Percentiles rank a stretch among this genome's conserved stretches.
Evolutionary conservation across 2,113 vertebrate genomes (phyloP).

Genomic region (Procapra przewalskii): DNA sequence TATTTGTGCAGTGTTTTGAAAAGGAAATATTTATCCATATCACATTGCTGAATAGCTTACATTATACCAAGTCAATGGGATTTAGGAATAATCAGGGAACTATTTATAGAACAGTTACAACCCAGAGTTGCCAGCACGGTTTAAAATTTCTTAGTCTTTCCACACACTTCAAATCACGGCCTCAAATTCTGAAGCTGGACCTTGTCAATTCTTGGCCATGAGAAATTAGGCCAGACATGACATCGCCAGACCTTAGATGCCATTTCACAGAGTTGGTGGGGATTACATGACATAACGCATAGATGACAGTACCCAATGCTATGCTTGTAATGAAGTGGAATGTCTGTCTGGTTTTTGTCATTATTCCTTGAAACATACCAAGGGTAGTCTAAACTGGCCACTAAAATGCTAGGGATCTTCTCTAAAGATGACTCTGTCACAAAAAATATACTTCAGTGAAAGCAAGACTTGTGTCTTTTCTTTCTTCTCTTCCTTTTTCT

Average conservation of each 20-base stretch:
- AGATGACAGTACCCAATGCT: not conserved
- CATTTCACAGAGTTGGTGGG: not conserved
- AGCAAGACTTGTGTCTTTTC: not conserved
- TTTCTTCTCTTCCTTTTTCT: not conserved
- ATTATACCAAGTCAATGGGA: conserved; percentile 45
- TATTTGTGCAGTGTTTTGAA: conserved; percentile 69
- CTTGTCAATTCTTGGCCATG: not conserved
- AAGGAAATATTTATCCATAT: conserved; percentile 72
- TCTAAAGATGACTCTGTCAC: not conserved
- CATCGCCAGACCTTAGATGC: not conserved
- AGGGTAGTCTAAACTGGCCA: not conserved
- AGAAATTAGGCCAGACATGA: not conserved
- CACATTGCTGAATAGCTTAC: conserved; percentile 58
- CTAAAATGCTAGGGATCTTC: not conserved
- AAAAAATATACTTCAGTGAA: conserved; percentile 14
- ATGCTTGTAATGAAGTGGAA: not conserved
- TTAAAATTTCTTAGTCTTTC: conserved; percentile 48
- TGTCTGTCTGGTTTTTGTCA: not conserved
- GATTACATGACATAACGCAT: not conserved
- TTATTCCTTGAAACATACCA: not conserved
- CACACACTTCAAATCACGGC: conserved; percentile 12
- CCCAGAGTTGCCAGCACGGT: not conserved
- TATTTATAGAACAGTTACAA: conserved; percentile 54
- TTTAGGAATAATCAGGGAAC: conserved; percentile 50
- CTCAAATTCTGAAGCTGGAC: not conserved